Evolutionary conservation across 1,140 invertebrate genomes (phyloP).

Genomic region (Coelopa frigida): DNA sequence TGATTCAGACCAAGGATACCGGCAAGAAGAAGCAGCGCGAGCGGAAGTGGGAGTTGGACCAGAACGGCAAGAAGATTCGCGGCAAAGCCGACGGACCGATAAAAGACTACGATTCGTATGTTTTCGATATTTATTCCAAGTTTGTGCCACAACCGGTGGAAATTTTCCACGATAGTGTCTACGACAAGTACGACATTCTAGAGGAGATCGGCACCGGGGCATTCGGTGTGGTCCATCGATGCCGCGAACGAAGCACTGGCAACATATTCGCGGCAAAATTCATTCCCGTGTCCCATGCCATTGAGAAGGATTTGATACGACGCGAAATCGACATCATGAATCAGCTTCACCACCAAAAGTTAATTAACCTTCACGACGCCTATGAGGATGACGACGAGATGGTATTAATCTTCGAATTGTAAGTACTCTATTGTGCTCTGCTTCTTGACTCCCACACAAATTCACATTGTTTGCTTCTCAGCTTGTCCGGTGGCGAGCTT

Average conservation of each 20-base stretch:
- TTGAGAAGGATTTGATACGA: constrained; percentile 94
- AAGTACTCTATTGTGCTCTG: constrained; percentile 44
- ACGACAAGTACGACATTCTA: constrained; percentile 96
- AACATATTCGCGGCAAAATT: constrained; percentile 99
- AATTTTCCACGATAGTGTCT: constrained; percentile 88
- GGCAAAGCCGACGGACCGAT: constrained; percentile 80
- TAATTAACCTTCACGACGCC: constrained; percentile 97
- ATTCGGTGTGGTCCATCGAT: constrained; percentile 97
- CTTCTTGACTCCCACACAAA: too few species aligned
- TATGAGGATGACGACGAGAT: constrained; percentile 99
- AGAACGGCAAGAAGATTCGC: constrained; percentile 85
- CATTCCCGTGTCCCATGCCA: constrained; percentile 88
- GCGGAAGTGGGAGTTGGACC: constrained; percentile 80
- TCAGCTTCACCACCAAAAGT: constrained; percentile 92
- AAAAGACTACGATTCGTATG: constrained; percentile 95
- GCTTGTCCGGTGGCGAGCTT: constrained; percentile 94
- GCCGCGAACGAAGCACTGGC: constrained; percentile 89
- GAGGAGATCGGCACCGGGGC: constrained; percentile 99
- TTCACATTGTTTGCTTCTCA: constrained; percentile 38
- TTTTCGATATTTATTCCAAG: constrained; percentile 96
- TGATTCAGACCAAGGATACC: constrained; percentile 77
- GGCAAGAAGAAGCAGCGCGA: constrained; percentile 70
- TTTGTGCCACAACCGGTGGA: constrained; percentile 95
- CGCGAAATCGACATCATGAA: constrained; percentile 99
- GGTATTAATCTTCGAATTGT: constrained; percentile 99